Conservation (phyloP, 2,888 invertebrate genomes). For the Shargacucullia verbasci region DNA sequence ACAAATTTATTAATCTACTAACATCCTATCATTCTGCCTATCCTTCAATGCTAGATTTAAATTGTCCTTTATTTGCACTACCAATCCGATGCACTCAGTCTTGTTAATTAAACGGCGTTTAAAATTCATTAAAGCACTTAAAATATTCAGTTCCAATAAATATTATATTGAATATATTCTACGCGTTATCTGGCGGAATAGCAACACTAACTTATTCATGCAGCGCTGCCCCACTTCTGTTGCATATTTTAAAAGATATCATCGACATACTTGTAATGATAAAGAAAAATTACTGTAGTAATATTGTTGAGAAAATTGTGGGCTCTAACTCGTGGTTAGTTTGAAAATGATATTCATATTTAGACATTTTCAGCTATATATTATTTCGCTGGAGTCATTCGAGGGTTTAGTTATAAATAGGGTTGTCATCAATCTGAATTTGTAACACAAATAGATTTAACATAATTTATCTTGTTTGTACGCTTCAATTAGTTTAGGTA, state of each 20-base stretch:
- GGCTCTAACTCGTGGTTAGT: too few relatives aligned
- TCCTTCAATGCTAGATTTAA: neutral
- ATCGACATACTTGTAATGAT: conserved; percentile 45
- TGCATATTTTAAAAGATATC: conserved; percentile 60
- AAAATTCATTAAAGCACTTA: conserved; percentile 42
- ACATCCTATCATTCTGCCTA: too few relatives aligned
- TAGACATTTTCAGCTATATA: too few relatives aligned
- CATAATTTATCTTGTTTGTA: too few relatives aligned
- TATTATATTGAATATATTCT: conserved; percentile 53
- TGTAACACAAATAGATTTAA: too few relatives aligned
- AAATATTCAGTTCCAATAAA: conserved; percentile 55
- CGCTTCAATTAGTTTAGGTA: too few relatives aligned
- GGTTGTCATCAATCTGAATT: too few relatives aligned
- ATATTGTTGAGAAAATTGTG: conserved; percentile 15
- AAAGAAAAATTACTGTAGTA: conserved; percentile 43
- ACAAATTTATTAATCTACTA: too few relatives aligned
- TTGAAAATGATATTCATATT: too few relatives aligned
- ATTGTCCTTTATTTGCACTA: neutral
- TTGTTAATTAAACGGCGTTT: conserved; percentile 30
- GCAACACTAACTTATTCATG: conserved; percentile 70
- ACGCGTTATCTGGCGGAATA: conserved; percentile 52
- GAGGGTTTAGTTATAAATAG: too few relatives aligned
- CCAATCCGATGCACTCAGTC: neutral
- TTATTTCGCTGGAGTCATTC: too few relatives aligned
- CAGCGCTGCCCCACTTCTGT: conserved; percentile 69